Conservation (phyloP, 2,113 vertebrate species). For the Cyanoderma ruficeps region DNA sequence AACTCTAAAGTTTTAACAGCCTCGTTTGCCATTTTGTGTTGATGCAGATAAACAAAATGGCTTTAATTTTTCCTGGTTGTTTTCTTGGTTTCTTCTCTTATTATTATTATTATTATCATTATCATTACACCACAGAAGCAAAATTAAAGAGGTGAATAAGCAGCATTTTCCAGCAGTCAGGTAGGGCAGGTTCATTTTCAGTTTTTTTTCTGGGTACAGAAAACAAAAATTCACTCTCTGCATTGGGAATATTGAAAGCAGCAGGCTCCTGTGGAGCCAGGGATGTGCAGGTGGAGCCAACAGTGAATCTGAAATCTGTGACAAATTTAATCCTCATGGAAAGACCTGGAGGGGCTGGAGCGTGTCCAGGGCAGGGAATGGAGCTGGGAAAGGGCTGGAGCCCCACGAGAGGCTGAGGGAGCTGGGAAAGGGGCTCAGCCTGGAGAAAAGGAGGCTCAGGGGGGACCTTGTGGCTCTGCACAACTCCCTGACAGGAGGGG, state of each 20-base stretch:
- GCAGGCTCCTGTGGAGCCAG: background rate
- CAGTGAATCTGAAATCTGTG: background rate
- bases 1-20: background rate
- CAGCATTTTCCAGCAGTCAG: background rate
- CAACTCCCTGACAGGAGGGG: no score
- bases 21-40: background rate
- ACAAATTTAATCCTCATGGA: background rate
- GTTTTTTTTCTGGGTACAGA: background rate
- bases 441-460: no score
- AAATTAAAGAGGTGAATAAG: background rate
- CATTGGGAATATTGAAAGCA: background rate
- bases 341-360: background rate
- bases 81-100: background rate
- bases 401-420: background rate
- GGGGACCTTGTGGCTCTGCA: no score
- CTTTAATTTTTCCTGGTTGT: background rate
- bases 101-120: background rate
- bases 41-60: background rate
- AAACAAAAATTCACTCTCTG: background rate
- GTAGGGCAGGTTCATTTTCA: background rate
- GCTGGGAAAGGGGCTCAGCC: no score
- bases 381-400: background rate
- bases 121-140: background rate
- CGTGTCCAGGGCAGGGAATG: rapidly evolving
- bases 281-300: background rate